Evolutionary conservation across 2,888 invertebrate species (phyloP).

Genomic region (Drosophila acutilabella): DNA sequence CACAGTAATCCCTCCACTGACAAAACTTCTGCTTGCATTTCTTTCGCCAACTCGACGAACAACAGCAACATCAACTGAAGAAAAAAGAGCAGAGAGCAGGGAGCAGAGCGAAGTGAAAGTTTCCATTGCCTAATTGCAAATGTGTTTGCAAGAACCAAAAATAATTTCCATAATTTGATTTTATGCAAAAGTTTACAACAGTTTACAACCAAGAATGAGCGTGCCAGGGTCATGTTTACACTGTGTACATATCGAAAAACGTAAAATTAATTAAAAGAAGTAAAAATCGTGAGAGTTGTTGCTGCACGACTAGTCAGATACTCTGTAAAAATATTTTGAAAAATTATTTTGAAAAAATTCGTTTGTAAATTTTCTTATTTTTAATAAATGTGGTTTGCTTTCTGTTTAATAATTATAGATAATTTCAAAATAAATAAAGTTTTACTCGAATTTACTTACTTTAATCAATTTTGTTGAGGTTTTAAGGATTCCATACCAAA

Average conservation of each 20-base stretch:
- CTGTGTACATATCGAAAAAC: conserved; percentile 35
- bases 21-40: conserved; percentile 25
- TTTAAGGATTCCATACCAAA: neutral
- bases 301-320: neutral
- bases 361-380: too few species aligned
- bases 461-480: too few species aligned
- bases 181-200: conserved; percentile 42
- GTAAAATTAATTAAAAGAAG: conserved; percentile 68
- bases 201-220: conserved; percentile 32
- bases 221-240: conserved; percentile 41
- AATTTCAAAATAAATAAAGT: too few species aligned
- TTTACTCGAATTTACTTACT: too few species aligned
- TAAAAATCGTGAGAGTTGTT: neutral
- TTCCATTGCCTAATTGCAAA: conserved; percentile 73
- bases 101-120: conserved; percentile 36
- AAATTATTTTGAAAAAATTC: too few species aligned
- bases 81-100: neutral
- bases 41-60: conserved; percentile 28
- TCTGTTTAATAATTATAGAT: too few species aligned
- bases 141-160: conserved; percentile 46
- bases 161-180: conserved; percentile 75
- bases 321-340: neutral
- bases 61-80: neutral
- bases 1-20: neutral
- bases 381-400: too few species aligned